These are phyloP conservation scores for Brachypterus glaber DNA, from an alignment of 2,888 invertebrate species.

Conservation along the genomic window DNA sequence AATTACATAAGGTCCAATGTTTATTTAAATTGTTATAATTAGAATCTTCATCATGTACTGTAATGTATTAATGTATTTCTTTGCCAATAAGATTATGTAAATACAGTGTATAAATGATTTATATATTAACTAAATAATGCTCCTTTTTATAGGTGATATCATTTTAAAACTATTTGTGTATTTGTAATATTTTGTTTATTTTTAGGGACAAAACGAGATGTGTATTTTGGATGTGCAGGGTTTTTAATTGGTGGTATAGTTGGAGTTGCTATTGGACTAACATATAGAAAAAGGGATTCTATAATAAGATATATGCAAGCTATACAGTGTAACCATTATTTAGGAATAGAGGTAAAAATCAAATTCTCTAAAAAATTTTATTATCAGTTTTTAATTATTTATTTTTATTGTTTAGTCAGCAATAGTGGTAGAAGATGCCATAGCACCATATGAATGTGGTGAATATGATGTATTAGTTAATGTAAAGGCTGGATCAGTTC, in stretches of 20 bases:
- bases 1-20: too few species aligned
- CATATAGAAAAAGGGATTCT: slow-evolving; percentile 31
- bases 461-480: slow-evolving; percentile 50
- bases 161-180: too few species aligned
- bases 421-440: slow-evolving; percentile 45
- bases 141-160: too few species aligned
- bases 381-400: not conserved
- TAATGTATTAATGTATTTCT: too few species aligned
- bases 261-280: slow-evolving; percentile 38
- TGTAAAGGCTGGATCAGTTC: slow-evolving; percentile 53
- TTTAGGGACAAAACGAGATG: slow-evolving; percentile 41
- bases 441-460: slow-evolving; percentile 44
- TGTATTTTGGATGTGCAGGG: slow-evolving; percentile 40
- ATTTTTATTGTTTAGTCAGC: slow-evolving; percentile 24
- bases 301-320: slow-evolving; percentile 42
- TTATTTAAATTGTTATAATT: too few species aligned
- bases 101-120: too few species aligned
- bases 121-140: too few species aligned
- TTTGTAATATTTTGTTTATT: slow-evolving; percentile 8
- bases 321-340: slow-evolving; percentile 41
- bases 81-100: too few species aligned
- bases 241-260: slow-evolving; percentile 39
- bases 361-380: not conserved
- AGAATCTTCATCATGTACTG: too few species aligned
- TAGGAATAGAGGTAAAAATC: slow-evolving; percentile 40